These are phyloP conservation scores for Drosophila flavopinicola DNA, from an alignment of 2,888 invertebrate species.

Conservation along the genomic window DNA sequence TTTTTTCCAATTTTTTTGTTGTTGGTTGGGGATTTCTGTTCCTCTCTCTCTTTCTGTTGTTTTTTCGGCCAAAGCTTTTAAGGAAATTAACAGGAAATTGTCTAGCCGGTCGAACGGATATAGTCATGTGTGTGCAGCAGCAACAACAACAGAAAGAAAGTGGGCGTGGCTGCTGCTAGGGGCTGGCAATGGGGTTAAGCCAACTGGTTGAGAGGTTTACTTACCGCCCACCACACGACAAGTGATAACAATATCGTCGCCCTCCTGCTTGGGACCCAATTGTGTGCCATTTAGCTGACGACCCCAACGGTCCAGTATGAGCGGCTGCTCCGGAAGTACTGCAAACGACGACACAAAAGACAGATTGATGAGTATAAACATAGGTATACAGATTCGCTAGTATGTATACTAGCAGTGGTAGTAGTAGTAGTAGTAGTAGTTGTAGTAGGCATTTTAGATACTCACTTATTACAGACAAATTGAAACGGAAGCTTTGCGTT, in stretches of 20 bases:
- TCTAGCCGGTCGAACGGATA: constrained; percentile 73
- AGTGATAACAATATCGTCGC: constrained; percentile 92
- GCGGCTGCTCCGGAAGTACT: constrained; percentile 95
- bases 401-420: background rate
- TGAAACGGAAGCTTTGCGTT: constrained; percentile 94
- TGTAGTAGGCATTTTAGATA: constrained; percentile 64
- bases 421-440: background rate
- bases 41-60: constrained; percentile 12
- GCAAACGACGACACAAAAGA: constrained; percentile 61
- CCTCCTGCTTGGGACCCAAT: constrained; percentile 93
- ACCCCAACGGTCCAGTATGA: constrained; percentile 93
- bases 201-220: constrained; percentile 65
- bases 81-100: constrained; percentile 82
- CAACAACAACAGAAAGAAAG: background rate
- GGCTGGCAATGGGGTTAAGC: constrained; percentile 59
- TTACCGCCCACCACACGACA: constrained; percentile 95
- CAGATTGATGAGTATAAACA: constrained; percentile 18
- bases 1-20: constrained; percentile 16
- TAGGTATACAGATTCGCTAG: background rate
- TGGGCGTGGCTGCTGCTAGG: no score
- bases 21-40: background rate
- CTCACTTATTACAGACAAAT: constrained; percentile 95
- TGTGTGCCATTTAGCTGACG: constrained; percentile 91
- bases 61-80: constrained; percentile 72
- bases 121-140: constrained; percentile 50